These are phyloP conservation scores for Lycaon pictus DNA, from an alignment of 2,113 vertebrate genomes.

Conservation along the genomic window DNA sequence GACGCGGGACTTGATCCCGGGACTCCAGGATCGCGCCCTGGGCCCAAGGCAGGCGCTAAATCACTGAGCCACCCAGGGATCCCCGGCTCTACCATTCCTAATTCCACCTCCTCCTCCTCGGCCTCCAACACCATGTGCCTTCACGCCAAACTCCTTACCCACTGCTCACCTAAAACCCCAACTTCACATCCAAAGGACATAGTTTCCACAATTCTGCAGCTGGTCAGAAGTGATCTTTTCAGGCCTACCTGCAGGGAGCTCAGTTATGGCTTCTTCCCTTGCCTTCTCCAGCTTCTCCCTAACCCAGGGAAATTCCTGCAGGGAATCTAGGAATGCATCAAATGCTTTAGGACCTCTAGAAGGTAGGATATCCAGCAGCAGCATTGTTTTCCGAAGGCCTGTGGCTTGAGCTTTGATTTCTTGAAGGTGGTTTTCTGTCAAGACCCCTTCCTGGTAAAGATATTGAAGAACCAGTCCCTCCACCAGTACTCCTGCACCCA, in stretches of 20 bases:
- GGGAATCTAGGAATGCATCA: conserved; percentile 89
- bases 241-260: conserved; percentile 87
- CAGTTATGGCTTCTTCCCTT: conserved; percentile 81
- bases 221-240: not conserved
- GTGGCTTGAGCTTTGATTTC: conserved; percentile 91
- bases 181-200: not conserved
- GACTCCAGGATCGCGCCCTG: too few relatives aligned
- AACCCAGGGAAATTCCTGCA: conserved; percentile 95
- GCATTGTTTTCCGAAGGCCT: conserved; percentile 88
- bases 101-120: not conserved
- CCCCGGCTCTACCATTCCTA: not conserved
- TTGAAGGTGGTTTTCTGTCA: conserved; percentile 91
- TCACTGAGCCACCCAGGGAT: too few relatives aligned
- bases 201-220: not conserved
- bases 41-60: too few relatives aligned
- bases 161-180: not conserved
- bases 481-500: conserved; percentile 92
- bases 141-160: not conserved
- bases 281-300: conserved; percentile 88
- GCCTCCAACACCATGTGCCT: not conserved
- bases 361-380: conserved; percentile 93
- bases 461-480: conserved; percentile 92
- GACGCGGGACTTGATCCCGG: too few relatives aligned
- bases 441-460: conserved; percentile 94
- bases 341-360: conserved; percentile 94